A percentile compares a stretch with the other conserved stretches of the same genome.
These are phyloP conservation scores for Rachycentron canadum DNA, from an alignment of 2,797 vertebrate genomes.

Conservation along the genomic window DNA sequence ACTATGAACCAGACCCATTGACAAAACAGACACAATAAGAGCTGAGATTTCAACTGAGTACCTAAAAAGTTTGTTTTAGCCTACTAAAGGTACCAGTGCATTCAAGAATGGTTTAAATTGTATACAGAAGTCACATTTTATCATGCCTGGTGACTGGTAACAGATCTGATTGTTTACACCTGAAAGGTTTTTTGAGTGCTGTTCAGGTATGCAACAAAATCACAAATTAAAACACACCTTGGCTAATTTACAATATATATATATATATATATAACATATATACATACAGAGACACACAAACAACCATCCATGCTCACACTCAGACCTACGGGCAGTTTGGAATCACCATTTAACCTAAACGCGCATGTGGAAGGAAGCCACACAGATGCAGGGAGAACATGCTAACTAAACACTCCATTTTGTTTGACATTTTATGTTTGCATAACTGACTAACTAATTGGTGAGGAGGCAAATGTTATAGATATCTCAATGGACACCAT, in stretches of 20 bases:
- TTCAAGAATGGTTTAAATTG: background rate
- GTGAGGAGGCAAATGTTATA: background rate
- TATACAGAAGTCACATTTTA: background rate
- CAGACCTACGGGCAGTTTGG: no score
- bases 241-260: no score
- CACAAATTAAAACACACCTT: no score
- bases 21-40: background rate
- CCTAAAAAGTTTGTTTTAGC: background rate
- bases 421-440: no score
- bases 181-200: background rate
- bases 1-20: background rate
- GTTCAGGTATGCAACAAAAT: no score
- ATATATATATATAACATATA: no score
- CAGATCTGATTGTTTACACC: background rate
- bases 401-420: no score
- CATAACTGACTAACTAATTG: background rate
- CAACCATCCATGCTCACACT: no score
- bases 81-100: background rate
- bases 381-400: no score
- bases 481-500: background rate
- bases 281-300: no score
- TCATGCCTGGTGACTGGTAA: background rate
- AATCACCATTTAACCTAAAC: no score
- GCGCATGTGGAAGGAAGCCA: no score
- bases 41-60: background rate